Conservation (phyloP, 2,113 vertebrate genomes). For the Psilopsiagon aymara region DNA sequence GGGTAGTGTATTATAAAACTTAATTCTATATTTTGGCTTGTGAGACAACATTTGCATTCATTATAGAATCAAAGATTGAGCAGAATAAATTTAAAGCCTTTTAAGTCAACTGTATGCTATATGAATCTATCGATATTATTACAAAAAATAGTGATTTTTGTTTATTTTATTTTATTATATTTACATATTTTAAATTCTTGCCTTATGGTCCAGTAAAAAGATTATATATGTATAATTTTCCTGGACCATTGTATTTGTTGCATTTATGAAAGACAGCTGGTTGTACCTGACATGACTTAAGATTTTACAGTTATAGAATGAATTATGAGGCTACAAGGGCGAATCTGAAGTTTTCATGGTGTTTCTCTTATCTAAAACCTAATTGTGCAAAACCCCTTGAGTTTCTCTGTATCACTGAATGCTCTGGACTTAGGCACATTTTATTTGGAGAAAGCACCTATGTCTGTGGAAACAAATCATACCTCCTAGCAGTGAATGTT, state of each 20-base stretch:
- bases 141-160: slow-evolving; percentile 34
- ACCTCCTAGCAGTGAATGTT: not conserved
- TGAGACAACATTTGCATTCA: slow-evolving; percentile 64
- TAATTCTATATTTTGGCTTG: slow-evolving; percentile 29
- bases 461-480: not conserved
- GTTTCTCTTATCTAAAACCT: not conserved
- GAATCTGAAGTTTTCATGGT: not conserved
- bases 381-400: not conserved
- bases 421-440: not conserved
- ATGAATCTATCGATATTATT: slow-evolving; percentile 7
- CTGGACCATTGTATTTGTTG: not conserved
- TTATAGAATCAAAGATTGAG: slow-evolving; percentile 53
- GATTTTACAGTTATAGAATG: not conserved
- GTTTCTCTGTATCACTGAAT: not conserved
- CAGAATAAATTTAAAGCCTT: slow-evolving; percentile 51
- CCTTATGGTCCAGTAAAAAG: not conserved
- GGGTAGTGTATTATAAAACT: slow-evolving; percentile 6
- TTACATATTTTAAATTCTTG: not conserved
- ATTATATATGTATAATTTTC: not conserved
- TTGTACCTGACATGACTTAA: not conserved
- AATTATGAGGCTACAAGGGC: not conserved
- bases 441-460: not conserved
- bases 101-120: slow-evolving; percentile 23
- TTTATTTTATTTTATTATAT: not conserved
- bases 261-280: not conserved